phyloP scores from a whole-genome alignment of 1,140 invertebrate species.

The Microplitis demolitor region DNA sequence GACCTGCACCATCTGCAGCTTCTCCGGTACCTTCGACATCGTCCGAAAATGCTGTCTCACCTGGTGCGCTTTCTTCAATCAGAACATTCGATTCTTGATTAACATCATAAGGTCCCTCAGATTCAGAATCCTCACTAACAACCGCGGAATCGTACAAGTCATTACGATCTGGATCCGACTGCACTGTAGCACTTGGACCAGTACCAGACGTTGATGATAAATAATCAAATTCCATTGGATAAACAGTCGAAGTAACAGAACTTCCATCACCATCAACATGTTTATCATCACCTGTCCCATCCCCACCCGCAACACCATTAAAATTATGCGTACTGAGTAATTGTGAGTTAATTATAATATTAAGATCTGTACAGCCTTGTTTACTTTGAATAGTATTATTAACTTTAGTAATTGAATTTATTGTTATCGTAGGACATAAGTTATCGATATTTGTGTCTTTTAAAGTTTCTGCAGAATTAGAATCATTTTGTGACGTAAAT shows the following conservation, averaged over 20 bases:
- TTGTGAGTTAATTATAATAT: conserved; percentile 60
- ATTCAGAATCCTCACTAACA: neutral
- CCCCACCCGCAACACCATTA: conserved; percentile 1
- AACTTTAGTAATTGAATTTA: conserved; percentile 54
- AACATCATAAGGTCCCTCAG: conserved; percentile 10
- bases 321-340: conserved; percentile 49
- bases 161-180: conserved; percentile 19
- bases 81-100: conserved; percentile 16
- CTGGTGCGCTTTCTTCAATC: neutral
- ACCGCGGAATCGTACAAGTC: neutral
- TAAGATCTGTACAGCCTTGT: conserved; percentile 56
- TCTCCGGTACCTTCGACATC: neutral
- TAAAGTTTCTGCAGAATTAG: neutral
- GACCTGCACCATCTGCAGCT: neutral
- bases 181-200: neutral
- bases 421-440: conserved; percentile 55
- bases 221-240: neutral
- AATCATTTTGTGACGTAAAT: conserved; percentile 44
- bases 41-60: neutral
- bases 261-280: conserved; percentile 17
- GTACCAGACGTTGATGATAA: neutral
- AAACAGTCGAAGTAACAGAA: neutral
- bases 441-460: conserved; percentile 3
- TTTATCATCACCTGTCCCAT: conserved; percentile 28
- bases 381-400: conserved; percentile 58